A percentile compares a stretch with the other conserved stretches of the same genome.
Evolutionary conservation across 2,113 vertebrate species (phyloP).

Genomic region (Puffinus mauretanicus): DNA sequence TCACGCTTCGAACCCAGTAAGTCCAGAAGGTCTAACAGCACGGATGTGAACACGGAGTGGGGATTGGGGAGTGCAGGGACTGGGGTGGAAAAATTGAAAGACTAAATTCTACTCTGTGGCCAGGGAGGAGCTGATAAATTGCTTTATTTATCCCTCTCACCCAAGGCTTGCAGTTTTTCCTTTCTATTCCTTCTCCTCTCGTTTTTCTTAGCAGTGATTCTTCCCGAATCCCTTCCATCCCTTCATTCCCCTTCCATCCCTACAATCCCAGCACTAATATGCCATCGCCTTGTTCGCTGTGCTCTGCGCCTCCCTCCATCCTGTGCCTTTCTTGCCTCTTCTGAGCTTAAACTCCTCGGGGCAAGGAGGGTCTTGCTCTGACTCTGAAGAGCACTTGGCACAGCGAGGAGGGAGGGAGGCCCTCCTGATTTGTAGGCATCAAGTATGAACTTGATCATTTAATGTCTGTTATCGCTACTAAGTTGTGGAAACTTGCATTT

Average conservation of each 20-base stretch:
- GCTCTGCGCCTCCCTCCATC: background rate
- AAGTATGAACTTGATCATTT: background rate
- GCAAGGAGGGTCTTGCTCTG: background rate
- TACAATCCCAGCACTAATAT: background rate
- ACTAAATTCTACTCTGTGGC: background rate
- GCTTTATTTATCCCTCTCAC: background rate
- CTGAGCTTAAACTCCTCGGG: background rate
- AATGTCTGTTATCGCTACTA: accelerated
- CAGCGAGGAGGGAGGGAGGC: background rate
- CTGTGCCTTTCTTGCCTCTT: background rate
- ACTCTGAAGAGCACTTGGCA: background rate
- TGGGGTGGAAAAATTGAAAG: background rate
- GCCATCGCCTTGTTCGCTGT: accelerated
- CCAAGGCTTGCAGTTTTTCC: background rate
- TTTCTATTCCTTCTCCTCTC: background rate
- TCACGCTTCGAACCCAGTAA: conserved; percentile 96
- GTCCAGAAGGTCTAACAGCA: background rate
- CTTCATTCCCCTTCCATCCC: background rate
- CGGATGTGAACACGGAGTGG: accelerated
- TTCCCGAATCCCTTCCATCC: background rate
- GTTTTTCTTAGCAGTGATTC: background rate
- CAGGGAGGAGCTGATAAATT: background rate
- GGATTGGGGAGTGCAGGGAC: background rate
- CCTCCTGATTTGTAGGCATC: background rate
- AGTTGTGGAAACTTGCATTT: background rate